phyloP scores from a whole-genome alignment of 1,140 invertebrate genomes.

The Sinella curviseta region DNA sequence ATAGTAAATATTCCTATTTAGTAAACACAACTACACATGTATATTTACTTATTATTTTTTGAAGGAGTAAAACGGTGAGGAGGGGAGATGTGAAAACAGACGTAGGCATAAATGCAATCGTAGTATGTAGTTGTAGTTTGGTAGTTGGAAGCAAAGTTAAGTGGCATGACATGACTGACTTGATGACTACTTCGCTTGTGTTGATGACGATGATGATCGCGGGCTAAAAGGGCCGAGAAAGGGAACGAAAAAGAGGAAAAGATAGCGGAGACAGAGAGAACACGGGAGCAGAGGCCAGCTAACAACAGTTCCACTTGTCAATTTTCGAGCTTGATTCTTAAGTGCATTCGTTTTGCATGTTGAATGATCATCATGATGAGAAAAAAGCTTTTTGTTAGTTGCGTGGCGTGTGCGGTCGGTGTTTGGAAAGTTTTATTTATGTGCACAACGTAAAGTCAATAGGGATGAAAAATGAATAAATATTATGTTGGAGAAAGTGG shows the following conservation, averaged over 20 bases:
- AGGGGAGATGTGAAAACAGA: neutral
- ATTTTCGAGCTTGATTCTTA: too few relatives aligned
- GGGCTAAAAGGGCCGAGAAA: neutral
- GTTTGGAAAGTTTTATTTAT: neutral
- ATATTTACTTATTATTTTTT: neutral
- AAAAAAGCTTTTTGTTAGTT: neutral
- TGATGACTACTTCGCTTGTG: neutral
- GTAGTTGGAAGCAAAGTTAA: slow-evolving; percentile 6
- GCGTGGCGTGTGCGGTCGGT: neutral
- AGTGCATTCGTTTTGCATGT: neutral
- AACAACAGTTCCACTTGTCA: neutral
- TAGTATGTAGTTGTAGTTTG: neutral
- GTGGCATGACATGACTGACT: slow-evolving; percentile 18
- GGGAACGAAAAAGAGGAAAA: neutral
- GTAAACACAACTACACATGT: too few relatives aligned
- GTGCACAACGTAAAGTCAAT: neutral
- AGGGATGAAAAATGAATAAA: neutral
- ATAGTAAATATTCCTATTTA: neutral
- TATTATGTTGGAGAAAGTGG: too few relatives aligned
- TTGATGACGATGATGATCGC: neutral
- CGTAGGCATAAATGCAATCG: too few relatives aligned
- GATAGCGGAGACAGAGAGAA: neutral
- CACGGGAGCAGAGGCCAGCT: neutral
- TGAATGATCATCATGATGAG: neutral
- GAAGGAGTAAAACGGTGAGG: neutral